These are phyloP conservation scores for Dasyornis broadbenti DNA, from an alignment of 2,113 vertebrate genomes.

Conservation along the genomic window DNA sequence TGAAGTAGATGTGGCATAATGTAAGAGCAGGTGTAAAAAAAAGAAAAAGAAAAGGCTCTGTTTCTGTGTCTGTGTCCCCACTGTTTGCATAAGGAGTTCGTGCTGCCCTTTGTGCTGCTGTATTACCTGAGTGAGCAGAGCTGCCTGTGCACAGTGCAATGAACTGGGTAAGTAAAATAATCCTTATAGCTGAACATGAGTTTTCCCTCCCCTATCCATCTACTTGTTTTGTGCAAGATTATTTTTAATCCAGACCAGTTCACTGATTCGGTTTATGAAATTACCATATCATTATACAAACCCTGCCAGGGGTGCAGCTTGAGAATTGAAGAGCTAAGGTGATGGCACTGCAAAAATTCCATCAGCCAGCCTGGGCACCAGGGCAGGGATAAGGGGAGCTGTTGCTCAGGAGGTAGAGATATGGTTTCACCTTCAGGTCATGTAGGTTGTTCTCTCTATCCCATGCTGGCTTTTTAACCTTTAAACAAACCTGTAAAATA, in stretches of 20 bases:
- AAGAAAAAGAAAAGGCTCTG: not conserved
- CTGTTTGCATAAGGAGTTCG: not conserved
- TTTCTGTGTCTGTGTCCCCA: not conserved
- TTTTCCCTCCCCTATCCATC: not conserved
- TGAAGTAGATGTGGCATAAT: not conserved
- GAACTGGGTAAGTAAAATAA: not conserved
- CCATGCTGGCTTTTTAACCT: not conserved
- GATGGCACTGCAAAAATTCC: not conserved
- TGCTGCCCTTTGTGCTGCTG: not conserved
- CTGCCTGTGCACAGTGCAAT: not conserved
- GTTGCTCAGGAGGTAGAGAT: not conserved
- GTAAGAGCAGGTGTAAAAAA: not conserved
- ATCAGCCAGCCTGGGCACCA: not conserved
- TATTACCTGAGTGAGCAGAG: not conserved
- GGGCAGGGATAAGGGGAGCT: not conserved
- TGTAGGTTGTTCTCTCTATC: not conserved
- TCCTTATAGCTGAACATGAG: not conserved
- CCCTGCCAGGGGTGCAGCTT: not conserved
- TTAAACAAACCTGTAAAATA: not conserved
- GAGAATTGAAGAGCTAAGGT: not conserved
- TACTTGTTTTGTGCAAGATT: not conserved
- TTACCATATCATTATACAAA: not conserved
- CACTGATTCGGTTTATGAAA: not conserved
- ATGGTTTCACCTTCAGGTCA: not conserved
- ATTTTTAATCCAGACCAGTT: not conserved